A percentile compares a stretch with the other conserved stretches of the same genome.
These are phyloP conservation scores for Phyto melanocephala DNA, from an alignment of 2,888 invertebrate genomes.

Conservation along the genomic window DNA sequence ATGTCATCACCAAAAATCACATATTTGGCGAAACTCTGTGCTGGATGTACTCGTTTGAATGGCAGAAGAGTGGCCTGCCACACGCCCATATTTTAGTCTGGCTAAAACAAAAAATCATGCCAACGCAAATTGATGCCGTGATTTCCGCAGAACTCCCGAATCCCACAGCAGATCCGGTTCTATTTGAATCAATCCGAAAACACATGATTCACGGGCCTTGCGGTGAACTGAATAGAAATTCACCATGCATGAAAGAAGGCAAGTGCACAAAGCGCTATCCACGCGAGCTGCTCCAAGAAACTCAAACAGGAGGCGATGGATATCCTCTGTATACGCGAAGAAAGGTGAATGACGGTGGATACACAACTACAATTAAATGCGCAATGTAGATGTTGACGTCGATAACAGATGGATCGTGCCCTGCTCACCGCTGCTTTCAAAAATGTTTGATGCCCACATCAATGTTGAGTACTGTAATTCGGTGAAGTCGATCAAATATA, in stretches of 20 bases:
- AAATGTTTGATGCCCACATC: conserved; percentile 69
- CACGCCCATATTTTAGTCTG: conserved; percentile 42
- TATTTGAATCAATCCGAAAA: conserved; percentile 14
- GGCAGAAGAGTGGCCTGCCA: conserved; percentile 37
- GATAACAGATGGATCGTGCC: conserved; percentile 55
- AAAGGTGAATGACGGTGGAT: conserved; percentile 38
- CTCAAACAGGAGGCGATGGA: conserved; percentile 65
- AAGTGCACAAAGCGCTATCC: conserved; percentile 6
- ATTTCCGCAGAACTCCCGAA: conserved; percentile 17
- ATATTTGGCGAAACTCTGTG: conserved; percentile 26
- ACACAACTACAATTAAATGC: neutral
- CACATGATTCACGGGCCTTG: conserved; percentile 38
- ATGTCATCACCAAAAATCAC: conserved; percentile 15
- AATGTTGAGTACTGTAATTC: neutral
- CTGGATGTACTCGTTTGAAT: neutral
- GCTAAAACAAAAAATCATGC: conserved; percentile 8
- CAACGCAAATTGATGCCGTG: conserved; percentile 17
- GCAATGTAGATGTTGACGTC: conserved; percentile 9
- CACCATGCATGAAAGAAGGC: neutral
- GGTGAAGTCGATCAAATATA: neutral
- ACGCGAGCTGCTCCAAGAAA: conserved; percentile 52
- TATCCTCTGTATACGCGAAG: conserved; percentile 57
- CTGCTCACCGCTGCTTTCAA: conserved; percentile 50
- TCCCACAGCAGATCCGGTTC: conserved; percentile 17
- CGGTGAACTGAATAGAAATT: conserved; percentile 11